phyloP scores from a whole-genome alignment of 2,888 invertebrate genomes.

The Melinopterus prodromus region DNA sequence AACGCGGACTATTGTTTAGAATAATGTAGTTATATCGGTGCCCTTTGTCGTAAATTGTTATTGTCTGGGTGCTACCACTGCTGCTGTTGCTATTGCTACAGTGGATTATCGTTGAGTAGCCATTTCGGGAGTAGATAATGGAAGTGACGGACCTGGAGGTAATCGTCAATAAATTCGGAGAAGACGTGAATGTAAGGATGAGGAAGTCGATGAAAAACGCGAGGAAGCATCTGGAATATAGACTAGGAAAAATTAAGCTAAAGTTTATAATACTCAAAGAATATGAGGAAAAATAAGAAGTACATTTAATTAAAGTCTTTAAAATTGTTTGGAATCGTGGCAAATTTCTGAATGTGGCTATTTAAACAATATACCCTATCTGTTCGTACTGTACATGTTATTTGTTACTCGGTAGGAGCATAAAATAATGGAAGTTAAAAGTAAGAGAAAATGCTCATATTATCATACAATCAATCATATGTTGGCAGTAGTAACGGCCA shows the following conservation, averaged over 20 bases:
- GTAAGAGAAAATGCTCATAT: too few species aligned
- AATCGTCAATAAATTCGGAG: slow-evolving; percentile 11
- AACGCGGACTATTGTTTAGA: slow-evolving; percentile 50
- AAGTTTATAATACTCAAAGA: too few species aligned
- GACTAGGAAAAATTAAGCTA: not conserved
- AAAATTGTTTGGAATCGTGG: not conserved
- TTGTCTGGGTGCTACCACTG: slow-evolving; percentile 21
- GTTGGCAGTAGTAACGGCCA: too few species aligned
- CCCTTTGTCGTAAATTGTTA: slow-evolving; percentile 32
- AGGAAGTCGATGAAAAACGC: slow-evolving; percentile 5
- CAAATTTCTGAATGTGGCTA: too few species aligned
- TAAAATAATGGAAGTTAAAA: too few species aligned
- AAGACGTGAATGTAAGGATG: slow-evolving; percentile 5
- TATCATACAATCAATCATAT: too few species aligned
- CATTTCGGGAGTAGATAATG: not conserved
- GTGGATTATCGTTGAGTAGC: not conserved
- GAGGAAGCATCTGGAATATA: not conserved
- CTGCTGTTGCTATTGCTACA: not conserved
- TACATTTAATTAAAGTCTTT: not conserved
- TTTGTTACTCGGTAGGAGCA: too few species aligned
- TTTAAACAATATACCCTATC: too few species aligned
- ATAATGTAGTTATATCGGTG: slow-evolving; percentile 42
- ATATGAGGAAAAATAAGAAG: not conserved
- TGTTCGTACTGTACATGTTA: too few species aligned
- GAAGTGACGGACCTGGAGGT: slow-evolving; percentile 1